These are phyloP conservation scores for Drosophila nasuta DNA, from an alignment of 1,140 invertebrate species.

Conservation along the genomic window DNA sequence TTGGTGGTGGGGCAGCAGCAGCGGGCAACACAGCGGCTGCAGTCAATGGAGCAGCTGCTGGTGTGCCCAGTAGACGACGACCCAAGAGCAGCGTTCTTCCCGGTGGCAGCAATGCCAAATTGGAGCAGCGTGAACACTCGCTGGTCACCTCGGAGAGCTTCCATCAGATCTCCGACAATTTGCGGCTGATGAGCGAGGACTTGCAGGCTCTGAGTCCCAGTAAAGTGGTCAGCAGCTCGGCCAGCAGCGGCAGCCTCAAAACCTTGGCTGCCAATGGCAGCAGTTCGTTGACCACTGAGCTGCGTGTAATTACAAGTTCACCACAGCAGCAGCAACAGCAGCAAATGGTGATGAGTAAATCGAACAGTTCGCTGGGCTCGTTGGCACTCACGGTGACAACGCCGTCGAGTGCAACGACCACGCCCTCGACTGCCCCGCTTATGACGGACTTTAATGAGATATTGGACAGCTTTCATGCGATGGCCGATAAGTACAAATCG, in stretches of 20 bases:
- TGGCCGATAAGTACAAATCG: slow-evolving; percentile 84
- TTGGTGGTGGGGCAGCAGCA: background rate
- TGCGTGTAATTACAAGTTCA: slow-evolving; percentile 72
- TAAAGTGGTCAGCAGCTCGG: slow-evolving; percentile 63
- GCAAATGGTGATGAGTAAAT: slow-evolving; percentile 71
- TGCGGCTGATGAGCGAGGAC: slow-evolving; percentile 83
- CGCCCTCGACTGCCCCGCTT: slow-evolving; percentile 76
- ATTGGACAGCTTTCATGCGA: slow-evolving; percentile 82
- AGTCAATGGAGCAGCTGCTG: slow-evolving; percentile 20
- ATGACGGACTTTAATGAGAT: slow-evolving; percentile 84
- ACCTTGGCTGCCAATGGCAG: slow-evolving; percentile 52
- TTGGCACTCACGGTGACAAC: slow-evolving; percentile 51
- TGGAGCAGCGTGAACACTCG: slow-evolving; percentile 74
- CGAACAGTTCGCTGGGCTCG: slow-evolving; percentile 69
- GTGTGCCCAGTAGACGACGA: slow-evolving; percentile 61
- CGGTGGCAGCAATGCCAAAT: slow-evolving; percentile 35
- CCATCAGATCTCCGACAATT: slow-evolving; percentile 83
- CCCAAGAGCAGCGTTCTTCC: slow-evolving; percentile 73
- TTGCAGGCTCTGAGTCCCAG: slow-evolving; percentile 81
- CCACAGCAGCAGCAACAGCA: slow-evolving; percentile 63
- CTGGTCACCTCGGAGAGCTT: slow-evolving; percentile 82
- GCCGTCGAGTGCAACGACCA: slow-evolving; percentile 71
- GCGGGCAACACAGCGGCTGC: background rate
- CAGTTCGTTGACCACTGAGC: slow-evolving; percentile 57
- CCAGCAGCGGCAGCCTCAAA: slow-evolving; percentile 71